Percentiles rank a stretch among this genome's conserved stretches.
phyloP scores from a whole-genome alignment of 2,113 vertebrate species.

The Cavia aperea region DNA sequence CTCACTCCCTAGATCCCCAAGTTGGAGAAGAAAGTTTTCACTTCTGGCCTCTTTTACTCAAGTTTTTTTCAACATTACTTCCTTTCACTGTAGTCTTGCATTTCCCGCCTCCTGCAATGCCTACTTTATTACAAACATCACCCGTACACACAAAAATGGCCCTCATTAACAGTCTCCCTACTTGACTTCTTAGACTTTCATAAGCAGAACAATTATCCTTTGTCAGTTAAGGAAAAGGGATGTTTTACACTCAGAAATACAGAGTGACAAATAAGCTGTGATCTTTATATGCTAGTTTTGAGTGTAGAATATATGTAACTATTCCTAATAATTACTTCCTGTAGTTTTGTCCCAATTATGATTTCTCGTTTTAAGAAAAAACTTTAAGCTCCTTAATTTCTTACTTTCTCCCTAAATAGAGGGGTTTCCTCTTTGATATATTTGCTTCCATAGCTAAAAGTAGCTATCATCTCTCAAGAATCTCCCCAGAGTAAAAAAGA shows the following conservation, averaged over 20 bases:
- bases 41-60: not conserved
- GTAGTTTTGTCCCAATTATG: not conserved
- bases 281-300: slow-evolving; percentile 15
- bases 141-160: not conserved
- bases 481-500: slow-evolving; percentile 21
- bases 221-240: not conserved
- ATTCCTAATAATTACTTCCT: not conserved
- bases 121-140: not conserved
- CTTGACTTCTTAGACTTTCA: not conserved
- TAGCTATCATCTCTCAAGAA: slow-evolving; percentile 29
- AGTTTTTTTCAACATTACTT: not conserved
- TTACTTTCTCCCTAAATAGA: slow-evolving; percentile 34
- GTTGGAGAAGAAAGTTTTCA: not conserved
- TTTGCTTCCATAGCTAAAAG: slow-evolving; percentile 23
- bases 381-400: not conserved
- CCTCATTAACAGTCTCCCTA: not conserved
- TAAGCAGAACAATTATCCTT: not conserved
- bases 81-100: not conserved
- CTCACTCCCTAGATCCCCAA: not conserved
- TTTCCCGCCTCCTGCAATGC: not conserved
- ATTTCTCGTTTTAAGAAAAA: slow-evolving; percentile 9
- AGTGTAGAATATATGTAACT: not conserved
- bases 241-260: not conserved
- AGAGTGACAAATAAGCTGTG: not conserved
- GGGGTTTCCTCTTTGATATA: not conserved